phyloP scores from a whole-genome alignment of 92 coral and sea anemone genomes.

The Porites evermanni region DNA sequence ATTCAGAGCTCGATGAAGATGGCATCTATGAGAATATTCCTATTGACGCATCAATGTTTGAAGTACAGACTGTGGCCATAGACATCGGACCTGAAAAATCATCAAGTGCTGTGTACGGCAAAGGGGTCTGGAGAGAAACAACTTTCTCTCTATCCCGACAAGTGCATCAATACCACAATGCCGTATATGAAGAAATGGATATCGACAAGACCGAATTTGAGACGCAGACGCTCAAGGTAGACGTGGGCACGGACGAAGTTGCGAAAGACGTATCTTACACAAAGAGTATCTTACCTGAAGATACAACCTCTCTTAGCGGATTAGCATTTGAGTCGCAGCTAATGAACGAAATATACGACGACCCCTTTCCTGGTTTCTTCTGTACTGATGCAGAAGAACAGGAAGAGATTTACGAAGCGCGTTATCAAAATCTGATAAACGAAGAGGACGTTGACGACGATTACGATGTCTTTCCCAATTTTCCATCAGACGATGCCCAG shows the following conservation, averaged over 20 bases:
- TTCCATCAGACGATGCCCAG: neutral
- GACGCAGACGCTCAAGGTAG: conserved; percentile 6
- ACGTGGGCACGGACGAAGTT: conserved; percentile 4
- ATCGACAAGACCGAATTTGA: conserved; percentile 7
- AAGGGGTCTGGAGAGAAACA: conserved; percentile 25
- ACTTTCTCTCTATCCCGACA: neutral
- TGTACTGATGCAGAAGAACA: neutral
- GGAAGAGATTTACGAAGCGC: neutral
- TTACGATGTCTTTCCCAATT: conserved; percentile 23
- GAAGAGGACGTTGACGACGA: conserved; percentile 17
- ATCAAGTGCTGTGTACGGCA: neutral
- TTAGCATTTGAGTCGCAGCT: neutral
- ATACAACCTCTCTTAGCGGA: conserved; percentile 7
- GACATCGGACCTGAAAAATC: conserved; percentile 41
- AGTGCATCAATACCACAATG: conserved; percentile 4
- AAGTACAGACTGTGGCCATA: conserved; percentile 49
- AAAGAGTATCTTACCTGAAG: neutral
- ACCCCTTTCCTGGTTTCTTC: neutral
- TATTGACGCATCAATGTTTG: conserved; percentile 30
- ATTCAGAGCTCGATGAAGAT: conserved; percentile 23
- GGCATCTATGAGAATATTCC: conserved; percentile 31
- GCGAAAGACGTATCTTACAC: neutral
- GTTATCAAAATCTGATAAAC: conserved; percentile 1
- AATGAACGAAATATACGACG: neutral
- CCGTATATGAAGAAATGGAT: conserved; percentile 4